These are phyloP conservation scores for Thryonomys swinderianus DNA, from an alignment of 2,113 vertebrate species.

Conservation along the genomic window DNA sequence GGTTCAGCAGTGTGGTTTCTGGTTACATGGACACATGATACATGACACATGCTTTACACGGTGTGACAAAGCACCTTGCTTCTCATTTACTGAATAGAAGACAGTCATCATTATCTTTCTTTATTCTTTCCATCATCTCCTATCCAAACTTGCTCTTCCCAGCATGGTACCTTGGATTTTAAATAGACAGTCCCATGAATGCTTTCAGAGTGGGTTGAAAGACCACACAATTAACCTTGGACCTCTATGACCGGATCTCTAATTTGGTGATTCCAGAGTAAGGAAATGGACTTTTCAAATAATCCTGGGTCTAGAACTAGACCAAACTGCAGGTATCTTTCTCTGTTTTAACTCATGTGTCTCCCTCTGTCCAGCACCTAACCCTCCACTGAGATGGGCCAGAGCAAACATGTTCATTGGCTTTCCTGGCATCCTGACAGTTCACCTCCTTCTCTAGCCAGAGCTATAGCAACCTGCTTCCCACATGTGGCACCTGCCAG, in stretches of 20 bases:
- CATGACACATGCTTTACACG: not conserved
- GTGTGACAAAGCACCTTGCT: not conserved
- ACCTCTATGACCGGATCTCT: not conserved
- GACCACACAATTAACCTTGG: slow-evolving; percentile 35
- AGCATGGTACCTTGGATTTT: not conserved
- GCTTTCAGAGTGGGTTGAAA: slow-evolving; percentile 14
- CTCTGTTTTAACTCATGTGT: not conserved
- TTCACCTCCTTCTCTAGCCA: not conserved
- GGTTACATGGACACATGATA: not conserved
- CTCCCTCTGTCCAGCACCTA: not conserved
- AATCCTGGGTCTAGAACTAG: not conserved
- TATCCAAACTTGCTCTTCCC: not conserved
- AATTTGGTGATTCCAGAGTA: slow-evolving; percentile 28
- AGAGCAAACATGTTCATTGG: rapidly evolving
- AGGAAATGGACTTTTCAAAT: slow-evolving; percentile 11
- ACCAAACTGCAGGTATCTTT: not conserved
- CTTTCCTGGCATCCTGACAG: not conserved
- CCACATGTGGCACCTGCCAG: too few species aligned
- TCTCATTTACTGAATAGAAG: not conserved
- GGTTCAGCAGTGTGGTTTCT: not conserved
- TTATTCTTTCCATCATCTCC: not conserved
- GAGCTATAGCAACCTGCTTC: not conserved
- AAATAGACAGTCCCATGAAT: not conserved
- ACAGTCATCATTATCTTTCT: not conserved
- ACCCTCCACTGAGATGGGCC: rapidly evolving